Evolutionary conservation across 2,797 vertebrate species (phyloP).

Genomic region (Atherinosoma microstoma): DNA sequence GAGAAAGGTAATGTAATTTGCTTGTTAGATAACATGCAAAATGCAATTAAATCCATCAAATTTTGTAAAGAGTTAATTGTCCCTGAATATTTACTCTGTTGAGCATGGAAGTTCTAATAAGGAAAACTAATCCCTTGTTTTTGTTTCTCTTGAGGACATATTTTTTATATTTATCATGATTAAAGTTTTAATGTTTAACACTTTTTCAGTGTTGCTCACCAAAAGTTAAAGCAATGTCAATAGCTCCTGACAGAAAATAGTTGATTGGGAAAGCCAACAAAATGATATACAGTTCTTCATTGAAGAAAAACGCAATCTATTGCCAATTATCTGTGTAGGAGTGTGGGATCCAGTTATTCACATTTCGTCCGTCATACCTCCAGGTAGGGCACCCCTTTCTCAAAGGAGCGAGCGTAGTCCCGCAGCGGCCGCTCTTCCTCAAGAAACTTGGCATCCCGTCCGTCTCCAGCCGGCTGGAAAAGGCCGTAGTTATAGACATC

Average conservation of each 20-base stretch:
- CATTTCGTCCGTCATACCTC: slow-evolving; percentile 81
- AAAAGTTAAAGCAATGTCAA: neutral
- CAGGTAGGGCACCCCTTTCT: slow-evolving; percentile 94
- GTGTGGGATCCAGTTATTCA: neutral
- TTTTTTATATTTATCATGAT: neutral
- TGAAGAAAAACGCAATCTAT: neutral
- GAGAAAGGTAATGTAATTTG: slow-evolving; percentile 23
- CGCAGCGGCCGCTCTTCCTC: slow-evolving; percentile 90
- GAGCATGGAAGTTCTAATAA: slow-evolving; percentile 21
- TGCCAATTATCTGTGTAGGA: neutral
- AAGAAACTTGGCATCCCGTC: slow-evolving; percentile 92
- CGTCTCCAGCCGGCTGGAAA: slow-evolving; percentile 93
- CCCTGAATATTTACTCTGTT: slow-evolving; percentile 4
- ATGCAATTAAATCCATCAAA: slow-evolving; percentile 30
- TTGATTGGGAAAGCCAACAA: neutral
- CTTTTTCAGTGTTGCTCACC: neutral
- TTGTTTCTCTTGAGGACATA: neutral
- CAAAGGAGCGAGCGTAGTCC: slow-evolving; percentile 91
- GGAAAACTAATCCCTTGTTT: slow-evolving; percentile 1
- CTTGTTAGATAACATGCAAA: slow-evolving; percentile 26
- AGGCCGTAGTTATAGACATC: slow-evolving; percentile 95
- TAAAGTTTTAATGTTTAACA: slow-evolving; percentile 4
- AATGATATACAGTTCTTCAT: neutral
- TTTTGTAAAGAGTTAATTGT: slow-evolving; percentile 13
- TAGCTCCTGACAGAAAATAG: neutral